phyloP scores from a whole-genome alignment of 2,888 invertebrate species.

The Cheiracanthium punctorium region DNA sequence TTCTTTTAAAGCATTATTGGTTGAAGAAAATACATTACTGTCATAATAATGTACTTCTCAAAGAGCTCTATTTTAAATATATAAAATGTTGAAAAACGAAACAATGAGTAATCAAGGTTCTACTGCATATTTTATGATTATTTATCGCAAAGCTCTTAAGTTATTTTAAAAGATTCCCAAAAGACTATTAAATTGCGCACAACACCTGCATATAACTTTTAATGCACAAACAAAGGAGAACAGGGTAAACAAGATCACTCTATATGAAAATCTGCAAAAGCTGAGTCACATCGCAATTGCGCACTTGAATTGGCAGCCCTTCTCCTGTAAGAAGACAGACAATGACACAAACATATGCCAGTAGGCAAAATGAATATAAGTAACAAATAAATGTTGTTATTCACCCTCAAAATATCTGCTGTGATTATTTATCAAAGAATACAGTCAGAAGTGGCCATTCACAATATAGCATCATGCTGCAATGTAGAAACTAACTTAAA shows the following conservation, averaged over 20 bases:
- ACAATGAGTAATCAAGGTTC: background rate
- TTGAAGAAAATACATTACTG: no score
- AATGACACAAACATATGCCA: background rate
- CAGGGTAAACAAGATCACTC: slow-evolving; percentile 9
- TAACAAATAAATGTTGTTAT: background rate
- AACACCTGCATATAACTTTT: slow-evolving; percentile 2
- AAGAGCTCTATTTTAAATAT: no score
- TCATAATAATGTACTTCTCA: no score
- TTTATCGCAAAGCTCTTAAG: background rate
- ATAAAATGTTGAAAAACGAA: background rate
- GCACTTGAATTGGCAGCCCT: background rate
- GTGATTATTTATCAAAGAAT: background rate
- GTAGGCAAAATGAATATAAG: background rate
- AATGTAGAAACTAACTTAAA: no score
- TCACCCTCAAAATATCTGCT: slow-evolving; percentile 18
- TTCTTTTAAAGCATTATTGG: no score
- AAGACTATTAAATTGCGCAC: background rate
- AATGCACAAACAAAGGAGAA: background rate
- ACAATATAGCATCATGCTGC: no score
- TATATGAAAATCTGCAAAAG: background rate
- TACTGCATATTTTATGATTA: background rate
- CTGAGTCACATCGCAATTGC: background rate
- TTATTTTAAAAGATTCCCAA: background rate
- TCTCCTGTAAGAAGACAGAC: slow-evolving; percentile 28
- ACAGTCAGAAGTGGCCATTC: no score